Conservation (phyloP, 2,113 vertebrate genomes). For the Paramormyrops kingsleyae region DNA sequence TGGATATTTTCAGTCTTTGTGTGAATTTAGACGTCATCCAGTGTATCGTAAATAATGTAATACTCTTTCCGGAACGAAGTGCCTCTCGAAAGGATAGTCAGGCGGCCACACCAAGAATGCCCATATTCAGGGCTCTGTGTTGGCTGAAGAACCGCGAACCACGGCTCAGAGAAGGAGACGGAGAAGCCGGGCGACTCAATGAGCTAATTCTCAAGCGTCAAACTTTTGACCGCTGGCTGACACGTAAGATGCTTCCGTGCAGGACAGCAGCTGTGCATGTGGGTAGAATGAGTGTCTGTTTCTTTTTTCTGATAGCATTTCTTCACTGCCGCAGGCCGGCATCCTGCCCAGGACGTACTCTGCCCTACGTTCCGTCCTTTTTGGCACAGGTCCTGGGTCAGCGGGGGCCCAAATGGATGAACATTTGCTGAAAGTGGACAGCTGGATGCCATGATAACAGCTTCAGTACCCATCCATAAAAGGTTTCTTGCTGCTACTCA, state of each 20-base stretch:
- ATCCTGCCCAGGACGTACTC: background rate
- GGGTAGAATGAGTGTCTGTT: background rate
- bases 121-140: background rate
- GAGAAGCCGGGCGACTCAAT: background rate
- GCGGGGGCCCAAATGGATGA: background rate
- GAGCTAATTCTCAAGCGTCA: background rate
- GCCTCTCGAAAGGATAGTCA: background rate
- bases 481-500: background rate
- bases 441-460: background rate
- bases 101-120: background rate
- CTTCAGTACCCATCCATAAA: background rate
- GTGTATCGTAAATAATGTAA: background rate
- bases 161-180: background rate
- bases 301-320: background rate
- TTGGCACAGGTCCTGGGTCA: background rate
- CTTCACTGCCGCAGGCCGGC: background rate
- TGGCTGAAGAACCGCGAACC: background rate
- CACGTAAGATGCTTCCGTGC: background rate
- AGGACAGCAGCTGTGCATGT: background rate
- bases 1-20: background rate
- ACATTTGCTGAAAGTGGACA: background rate
- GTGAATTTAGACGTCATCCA: background rate
- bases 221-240: background rate
- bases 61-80: background rate
- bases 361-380: background rate